Percentiles rank a stretch among this genome's conserved stretches.
Conservation (phyloP, 2,113 vertebrate species). For the Limnothrissa miodon region DNA sequence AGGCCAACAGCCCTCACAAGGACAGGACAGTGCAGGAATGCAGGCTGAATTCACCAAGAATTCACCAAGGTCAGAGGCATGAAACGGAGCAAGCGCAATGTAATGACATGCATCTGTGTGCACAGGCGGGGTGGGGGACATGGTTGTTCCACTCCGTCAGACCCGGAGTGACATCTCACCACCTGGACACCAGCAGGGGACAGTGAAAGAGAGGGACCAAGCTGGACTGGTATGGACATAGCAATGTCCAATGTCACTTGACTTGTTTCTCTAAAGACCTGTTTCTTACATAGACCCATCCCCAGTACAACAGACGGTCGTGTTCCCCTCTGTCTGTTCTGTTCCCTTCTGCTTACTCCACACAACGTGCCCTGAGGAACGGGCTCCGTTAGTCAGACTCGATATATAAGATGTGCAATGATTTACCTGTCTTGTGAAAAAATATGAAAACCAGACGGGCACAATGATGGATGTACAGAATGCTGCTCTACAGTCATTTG, state of each 20-base stretch:
- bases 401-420: background rate
- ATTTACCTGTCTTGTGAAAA: background rate
- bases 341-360: background rate
- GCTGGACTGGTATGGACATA: background rate
- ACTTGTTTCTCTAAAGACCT: background rate
- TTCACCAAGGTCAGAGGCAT: background rate
- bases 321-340: background rate
- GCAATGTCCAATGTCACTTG: constrained; percentile 44
- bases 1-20: background rate
- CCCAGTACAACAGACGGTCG: background rate
- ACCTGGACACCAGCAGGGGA: constrained; percentile 28
- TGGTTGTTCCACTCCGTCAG: background rate
- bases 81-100: background rate
- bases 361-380: background rate
- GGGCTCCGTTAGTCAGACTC: background rate
- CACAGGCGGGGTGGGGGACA: background rate
- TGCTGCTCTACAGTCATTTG: constrained; percentile 10
- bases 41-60: background rate
- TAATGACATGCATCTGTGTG: background rate
- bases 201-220: background rate
- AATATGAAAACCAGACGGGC: background rate
- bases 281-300: background rate
- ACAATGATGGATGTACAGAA: background rate
- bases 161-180: constrained; percentile 14
- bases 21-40: background rate